phyloP scores from a whole-genome alignment of 2,113 vertebrate species.

The Esox niger region DNA sequence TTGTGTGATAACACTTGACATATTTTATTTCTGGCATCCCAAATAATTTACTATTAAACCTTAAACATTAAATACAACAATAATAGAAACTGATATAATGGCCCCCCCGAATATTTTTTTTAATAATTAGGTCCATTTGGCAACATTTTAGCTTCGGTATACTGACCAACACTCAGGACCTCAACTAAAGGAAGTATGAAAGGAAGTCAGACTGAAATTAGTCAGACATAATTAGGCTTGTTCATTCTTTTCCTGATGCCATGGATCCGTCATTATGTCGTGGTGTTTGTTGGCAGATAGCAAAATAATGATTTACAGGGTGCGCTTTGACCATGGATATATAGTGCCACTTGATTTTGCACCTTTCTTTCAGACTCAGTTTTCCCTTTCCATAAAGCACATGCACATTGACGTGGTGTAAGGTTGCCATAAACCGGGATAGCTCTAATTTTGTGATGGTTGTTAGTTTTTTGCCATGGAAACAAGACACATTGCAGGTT shows the following conservation, averaged over 20 bases:
- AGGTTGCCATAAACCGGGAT: too few species aligned
- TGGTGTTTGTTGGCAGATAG: constrained; percentile 26
- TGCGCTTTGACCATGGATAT: constrained; percentile 31
- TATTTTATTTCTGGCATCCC: too few species aligned
- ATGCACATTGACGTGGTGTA: constrained; percentile 12
- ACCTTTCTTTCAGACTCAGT: constrained; percentile 25
- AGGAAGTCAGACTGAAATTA: constrained; percentile 45
- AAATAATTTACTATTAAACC: too few species aligned
- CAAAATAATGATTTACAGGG: constrained; percentile 58
- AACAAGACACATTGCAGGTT: too few species aligned
- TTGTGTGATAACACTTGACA: too few species aligned
- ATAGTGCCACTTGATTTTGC: constrained; percentile 33
- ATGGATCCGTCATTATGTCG: constrained; percentile 39
- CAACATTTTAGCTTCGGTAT: too few species aligned
- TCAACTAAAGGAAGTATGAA: constrained; percentile 30
- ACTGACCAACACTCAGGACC: constrained; percentile 3
- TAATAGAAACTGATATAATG: too few species aligned
- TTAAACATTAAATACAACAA: too few species aligned
- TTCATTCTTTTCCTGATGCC: constrained; percentile 25
- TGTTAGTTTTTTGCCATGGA: too few species aligned
- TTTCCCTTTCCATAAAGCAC: constrained; percentile 19
- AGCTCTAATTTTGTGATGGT: too few species aligned
- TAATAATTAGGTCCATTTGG: too few species aligned
- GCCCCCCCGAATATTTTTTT: too few species aligned
- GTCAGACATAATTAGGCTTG: constrained; percentile 41